These are phyloP conservation scores for Neoscelio sp. DNA, from an alignment of 2,888 invertebrate genomes.

Conservation along the genomic window DNA sequence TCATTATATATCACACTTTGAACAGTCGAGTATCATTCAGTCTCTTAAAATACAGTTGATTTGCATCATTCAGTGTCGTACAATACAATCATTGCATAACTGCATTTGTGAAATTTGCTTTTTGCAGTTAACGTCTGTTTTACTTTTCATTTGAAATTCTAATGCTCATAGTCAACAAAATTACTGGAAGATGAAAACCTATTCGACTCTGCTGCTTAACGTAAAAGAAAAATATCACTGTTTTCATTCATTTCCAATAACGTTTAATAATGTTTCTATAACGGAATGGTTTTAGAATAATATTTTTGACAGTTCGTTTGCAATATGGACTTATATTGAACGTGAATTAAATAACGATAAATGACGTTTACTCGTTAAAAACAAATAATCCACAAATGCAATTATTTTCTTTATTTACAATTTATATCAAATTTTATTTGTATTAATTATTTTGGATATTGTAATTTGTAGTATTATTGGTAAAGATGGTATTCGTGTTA, in stretches of 20 bases:
- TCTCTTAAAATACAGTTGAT: constrained; percentile 71
- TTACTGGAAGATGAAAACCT: no score
- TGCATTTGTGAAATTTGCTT: constrained; percentile 27
- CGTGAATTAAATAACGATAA: no score
- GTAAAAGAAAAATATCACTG: no score
- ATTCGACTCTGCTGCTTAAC: no score
- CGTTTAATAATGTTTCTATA: no score
- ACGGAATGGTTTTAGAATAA: no score
- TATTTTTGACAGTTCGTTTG: no score
- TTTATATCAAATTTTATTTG: constrained; percentile 37
- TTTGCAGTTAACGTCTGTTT: constrained; percentile 26
- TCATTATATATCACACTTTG: constrained; percentile 79
- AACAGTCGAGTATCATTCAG: constrained; percentile 75
- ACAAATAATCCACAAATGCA: constrained; percentile 14
- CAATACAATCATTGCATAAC: constrained; percentile 26
- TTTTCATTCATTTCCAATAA: no score
- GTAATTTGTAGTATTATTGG: neutral
- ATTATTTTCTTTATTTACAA: constrained; percentile 44
- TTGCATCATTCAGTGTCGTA: constrained; percentile 18
- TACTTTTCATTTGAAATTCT: no score
- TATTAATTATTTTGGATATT: constrained; percentile 24
- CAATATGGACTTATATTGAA: no score
- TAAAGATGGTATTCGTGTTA: no score
- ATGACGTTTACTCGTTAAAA: neutral
- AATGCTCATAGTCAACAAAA: no score